Evolutionary conservation across 2,888 invertebrate genomes (phyloP), one percentile per base, ranked within the genome.

Genomic region (Nemapogon koenigi): DNA sequence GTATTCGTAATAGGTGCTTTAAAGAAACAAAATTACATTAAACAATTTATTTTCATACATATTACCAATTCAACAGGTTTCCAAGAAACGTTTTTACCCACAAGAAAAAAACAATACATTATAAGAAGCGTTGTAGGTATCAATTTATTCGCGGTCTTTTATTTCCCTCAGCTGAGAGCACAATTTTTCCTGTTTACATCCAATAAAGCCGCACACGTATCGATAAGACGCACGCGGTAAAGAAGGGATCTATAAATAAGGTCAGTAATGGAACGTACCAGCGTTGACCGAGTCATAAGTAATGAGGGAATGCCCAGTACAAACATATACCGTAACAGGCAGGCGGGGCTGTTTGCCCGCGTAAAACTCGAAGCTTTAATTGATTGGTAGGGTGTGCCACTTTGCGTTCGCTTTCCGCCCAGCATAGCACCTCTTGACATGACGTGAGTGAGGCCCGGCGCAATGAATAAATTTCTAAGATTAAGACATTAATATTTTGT

Each of bases 251-350:
- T 28, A 47, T 48, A 48, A 51, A 49, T 49, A 51, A 48, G 44
- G 44, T 43, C 42, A 30, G 40, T 38, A 29, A 15, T 16, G 18
- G 31, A 30, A 16, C 38, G 30, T 35, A 31, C 28, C 25, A 30
- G 19, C 17, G 31, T 31, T 16, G 31, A 27, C 29, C 42, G n/a
- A 31, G 40, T 38, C 38, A 40, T 43, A 38, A 75, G 72, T 71
- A 75, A 73, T 72, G 69, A 75, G 71, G 59, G 54, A 56, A 53
- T 55, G 49, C 53, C 53, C 54, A 57, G 49, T 44, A 62, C 61
- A 73, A 73, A 72, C 72, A 68, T 71, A 72, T 70, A 64, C 60
- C 59, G 62, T 70, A 61, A 67, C 69, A 54, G 50, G n/a, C 27
- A 38, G 44, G 44, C 37, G 29, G 22, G 27, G 35, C 41, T 37